Evolutionary conservation across 2,113 vertebrate species (phyloP), one percentile per base, ranked within the genome.

Genomic region (Silurus glanis): DNA sequence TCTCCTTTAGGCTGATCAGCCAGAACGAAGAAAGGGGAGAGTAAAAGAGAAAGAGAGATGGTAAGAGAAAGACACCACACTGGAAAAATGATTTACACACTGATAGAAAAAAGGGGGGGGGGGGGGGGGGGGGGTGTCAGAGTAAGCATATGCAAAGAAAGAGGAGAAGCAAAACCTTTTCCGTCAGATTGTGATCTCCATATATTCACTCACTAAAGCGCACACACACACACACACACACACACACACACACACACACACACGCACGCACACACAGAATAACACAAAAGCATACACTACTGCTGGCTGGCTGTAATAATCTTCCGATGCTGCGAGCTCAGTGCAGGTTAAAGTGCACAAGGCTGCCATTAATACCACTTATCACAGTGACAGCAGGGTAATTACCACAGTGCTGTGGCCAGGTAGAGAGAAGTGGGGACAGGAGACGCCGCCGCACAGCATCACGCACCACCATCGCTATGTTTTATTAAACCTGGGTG

Each of bases 281-380:
- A 56, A 80, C 59, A 49, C 16, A 84, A 67, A 82, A 51, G 80
- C 47, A 61, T n/a, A 53, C 93, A 92, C 92, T 92, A 91, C 92
- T 94, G 94, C 94, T 93, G 94, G 94, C 90, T 92, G 94, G 91
- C 91, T 94, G 91, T 95, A 96, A 97, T 95, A 97, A 96, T 94
- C 96, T 95, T 94, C 94, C 88, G 91, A 95, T 94, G 95, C 96
- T 96, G 94, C 91, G 89, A 95, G 93, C 95, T 91, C 94, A 94
- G 94, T 90, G 94, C 94, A 93, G 95, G 95, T 95, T 95, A 94
- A 95, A 96, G 96, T 96, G 96, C 96, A 96, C 94, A 92, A 94
- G 94, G 93, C 95, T 94, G 93, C 96, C 96, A 96, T 97, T 97
- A 97, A 97, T 97, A 96, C 96, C 96, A 97, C 97, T 97, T 97